Evolutionary conservation across 1,140 invertebrate species (phyloP).

Genomic region (Glossosoma conforme): DNA sequence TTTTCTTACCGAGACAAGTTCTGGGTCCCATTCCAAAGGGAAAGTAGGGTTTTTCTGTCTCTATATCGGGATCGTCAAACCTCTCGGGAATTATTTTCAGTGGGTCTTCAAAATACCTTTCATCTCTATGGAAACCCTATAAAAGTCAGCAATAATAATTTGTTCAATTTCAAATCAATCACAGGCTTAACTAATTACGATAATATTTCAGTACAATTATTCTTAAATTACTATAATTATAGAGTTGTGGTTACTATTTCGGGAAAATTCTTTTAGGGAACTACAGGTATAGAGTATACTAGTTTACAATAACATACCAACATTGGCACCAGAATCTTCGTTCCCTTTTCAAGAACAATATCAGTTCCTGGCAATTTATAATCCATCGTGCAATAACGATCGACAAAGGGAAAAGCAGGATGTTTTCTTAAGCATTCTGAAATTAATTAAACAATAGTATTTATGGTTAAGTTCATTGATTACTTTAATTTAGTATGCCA

Average conservation of each 20-base stretch:
- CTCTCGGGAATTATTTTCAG: constrained; percentile 20
- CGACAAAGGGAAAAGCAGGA: constrained; percentile 44
- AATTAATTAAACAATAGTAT: constrained; percentile 17
- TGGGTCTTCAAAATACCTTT: constrained; percentile 21
- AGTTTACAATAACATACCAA: constrained; percentile 14
- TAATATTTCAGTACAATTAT: no score
- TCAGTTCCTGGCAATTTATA: constrained; percentile 45
- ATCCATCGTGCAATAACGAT: constrained; percentile 41
- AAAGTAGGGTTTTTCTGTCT: constrained; percentile 17
- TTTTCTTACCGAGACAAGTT: constrained; percentile 17
- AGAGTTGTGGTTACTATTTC: no score
- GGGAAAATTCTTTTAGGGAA: no score
- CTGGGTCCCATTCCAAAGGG: constrained; percentile 19
- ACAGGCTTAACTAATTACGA: not conserved
- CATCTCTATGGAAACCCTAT: constrained; percentile 22
- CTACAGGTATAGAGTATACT: no score
- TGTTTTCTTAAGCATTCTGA: constrained; percentile 50
- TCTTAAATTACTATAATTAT: no score
- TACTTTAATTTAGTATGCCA: no score
- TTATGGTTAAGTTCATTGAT: not conserved
- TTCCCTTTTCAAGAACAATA: constrained; percentile 43
- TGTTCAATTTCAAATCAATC: not conserved
- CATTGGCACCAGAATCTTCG: constrained; percentile 48
- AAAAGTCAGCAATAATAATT: not conserved
- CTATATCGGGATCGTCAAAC: constrained; percentile 9